Evolutionary conservation across 2,113 vertebrate genomes (phyloP), one percentile per base, ranked within the genome.

Genomic region (Corvus cornix): DNA sequence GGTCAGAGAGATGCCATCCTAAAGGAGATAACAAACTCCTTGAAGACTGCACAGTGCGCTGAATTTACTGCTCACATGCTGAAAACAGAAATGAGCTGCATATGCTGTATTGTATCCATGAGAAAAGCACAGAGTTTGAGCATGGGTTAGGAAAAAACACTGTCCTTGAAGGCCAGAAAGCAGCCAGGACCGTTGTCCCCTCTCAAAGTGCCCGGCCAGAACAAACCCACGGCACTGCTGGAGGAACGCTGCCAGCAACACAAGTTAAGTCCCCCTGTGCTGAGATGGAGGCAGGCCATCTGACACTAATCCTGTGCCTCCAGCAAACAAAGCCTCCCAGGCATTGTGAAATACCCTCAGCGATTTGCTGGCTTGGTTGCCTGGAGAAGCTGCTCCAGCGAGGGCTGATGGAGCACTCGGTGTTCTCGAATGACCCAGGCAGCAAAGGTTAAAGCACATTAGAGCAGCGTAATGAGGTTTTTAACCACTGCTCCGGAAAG

Each of bases 361-460:
- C 73, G 79, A 6, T 86, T 68, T 89, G 73, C 76, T 66, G 86
- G 39, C 87, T 49, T 53, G 90, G 79, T 90, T 93, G 87, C 85
- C 76, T 49, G 66, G 89, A 94, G 90, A 79, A 90, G 84, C 86
- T 46, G 73, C 59, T 66, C 59, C 10, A 15, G 44, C 4, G 2
- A 63, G 60, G 51, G 51, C 49, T 0, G 14, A 16, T 4, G 69
- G 39, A 92, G 80, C 69, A 39, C 92, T 79, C 41, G 1, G 3
- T 62, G 90, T 72, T 92, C 96, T 31, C 44, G 0, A 58, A 64
- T 1, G 4, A 66, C 73, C 86, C 83, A 15, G 86, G 86, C 80
- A 68, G 93, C 83, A 87, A 52, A 95, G 93, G 88, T 96, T 74
- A 89, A 78, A 82, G 69, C 73, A 52, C 58, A 15, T 87, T 33